These are phyloP conservation scores for Venusia cambrica DNA, from an alignment of 2,888 invertebrate genomes.

Conservation along the genomic window DNA sequence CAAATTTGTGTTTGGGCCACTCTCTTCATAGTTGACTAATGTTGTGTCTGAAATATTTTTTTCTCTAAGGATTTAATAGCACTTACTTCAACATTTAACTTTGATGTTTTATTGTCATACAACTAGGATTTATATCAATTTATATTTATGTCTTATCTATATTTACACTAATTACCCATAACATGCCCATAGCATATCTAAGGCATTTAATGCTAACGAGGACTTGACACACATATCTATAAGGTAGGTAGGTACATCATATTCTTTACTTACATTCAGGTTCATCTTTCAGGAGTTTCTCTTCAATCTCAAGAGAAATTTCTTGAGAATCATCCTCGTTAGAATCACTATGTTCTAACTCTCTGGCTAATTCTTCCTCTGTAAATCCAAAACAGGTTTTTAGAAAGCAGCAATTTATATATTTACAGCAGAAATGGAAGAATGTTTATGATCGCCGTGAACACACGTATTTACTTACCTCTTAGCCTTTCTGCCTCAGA, in stretches of 20 bases:
- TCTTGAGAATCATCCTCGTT: constrained; percentile 74
- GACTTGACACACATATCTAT: no score
- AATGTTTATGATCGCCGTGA: no score
- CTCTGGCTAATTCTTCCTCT: constrained; percentile 72
- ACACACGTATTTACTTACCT: constrained; percentile 45
- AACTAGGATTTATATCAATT: no score
- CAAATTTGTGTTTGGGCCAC: constrained; percentile 40
- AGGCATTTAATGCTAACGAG: no score
- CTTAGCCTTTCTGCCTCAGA: constrained; percentile 65
- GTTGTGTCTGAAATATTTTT: constrained; percentile 61
- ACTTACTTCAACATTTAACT: no score
- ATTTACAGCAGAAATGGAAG: background rate
- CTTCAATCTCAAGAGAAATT: constrained; percentile 73
- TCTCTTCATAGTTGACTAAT: constrained; percentile 67
- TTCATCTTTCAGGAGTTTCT: constrained; percentile 72
- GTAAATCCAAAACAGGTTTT: constrained; percentile 4
- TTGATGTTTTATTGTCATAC: no score
- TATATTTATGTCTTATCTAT: background rate
- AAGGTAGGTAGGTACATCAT: no score
- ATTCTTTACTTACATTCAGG: constrained; percentile 59
- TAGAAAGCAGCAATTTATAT: background rate
- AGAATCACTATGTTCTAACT: constrained; percentile 74
- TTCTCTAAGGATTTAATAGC: no score
- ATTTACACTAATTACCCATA: no score
- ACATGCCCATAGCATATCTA: no score